phyloP scores from a whole-genome alignment of 2,797 vertebrate genomes.

The Ctenopoma kingsleyae region DNA sequence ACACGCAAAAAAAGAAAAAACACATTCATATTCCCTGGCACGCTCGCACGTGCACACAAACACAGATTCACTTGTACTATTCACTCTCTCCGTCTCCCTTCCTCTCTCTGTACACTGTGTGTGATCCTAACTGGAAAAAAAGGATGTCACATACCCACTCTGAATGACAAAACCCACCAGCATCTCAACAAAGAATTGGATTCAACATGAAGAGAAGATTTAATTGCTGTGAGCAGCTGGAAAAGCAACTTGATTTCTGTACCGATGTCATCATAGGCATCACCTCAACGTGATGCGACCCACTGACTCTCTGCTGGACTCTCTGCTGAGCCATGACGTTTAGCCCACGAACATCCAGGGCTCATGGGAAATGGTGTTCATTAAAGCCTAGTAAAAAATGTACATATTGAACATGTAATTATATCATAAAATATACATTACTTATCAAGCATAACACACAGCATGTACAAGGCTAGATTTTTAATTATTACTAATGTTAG shows the following conservation, averaged over 20 bases:
- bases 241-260: constrained; percentile 17
- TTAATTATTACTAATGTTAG: no score
- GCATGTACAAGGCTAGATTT: no score
- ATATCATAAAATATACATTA: no score
- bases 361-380: no score
- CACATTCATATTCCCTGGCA: constrained; percentile 43
- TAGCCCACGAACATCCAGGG: background rate
- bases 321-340: background rate
- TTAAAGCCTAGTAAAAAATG: no score
- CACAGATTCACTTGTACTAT: constrained; percentile 42
- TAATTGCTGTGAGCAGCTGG: constrained; percentile 30
- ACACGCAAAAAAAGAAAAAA: constrained; percentile 37
- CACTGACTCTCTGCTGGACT: background rate
- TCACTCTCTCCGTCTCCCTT: constrained; percentile 29
- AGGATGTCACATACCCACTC: constrained; percentile 41
- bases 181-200: constrained; percentile 21
- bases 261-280: background rate
- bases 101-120: constrained; percentile 20
- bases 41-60: constrained; percentile 41
- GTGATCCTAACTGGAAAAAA: constrained; percentile 41
- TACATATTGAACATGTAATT: no score
- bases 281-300: no score
- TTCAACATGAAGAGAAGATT: constrained; percentile 30
- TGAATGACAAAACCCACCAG: constrained; percentile 45
- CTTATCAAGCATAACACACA: no score